Percentiles rank a stretch among this genome's conserved stretches.
These are phyloP conservation scores for Syrphus vitripennis DNA, from an alignment of 2,888 invertebrate genomes.

Conservation along the genomic window DNA sequence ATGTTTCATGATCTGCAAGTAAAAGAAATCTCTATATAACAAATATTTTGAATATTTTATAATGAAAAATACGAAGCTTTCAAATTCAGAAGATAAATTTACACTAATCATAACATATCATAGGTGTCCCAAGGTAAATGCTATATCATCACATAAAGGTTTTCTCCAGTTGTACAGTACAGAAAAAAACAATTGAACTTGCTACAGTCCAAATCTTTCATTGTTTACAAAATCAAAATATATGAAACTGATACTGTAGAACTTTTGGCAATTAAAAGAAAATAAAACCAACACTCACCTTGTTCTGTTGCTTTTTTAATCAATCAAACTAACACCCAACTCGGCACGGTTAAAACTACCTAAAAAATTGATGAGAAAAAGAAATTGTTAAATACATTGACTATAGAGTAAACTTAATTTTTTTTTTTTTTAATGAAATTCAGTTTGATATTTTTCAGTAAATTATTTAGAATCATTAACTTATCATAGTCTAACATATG, in stretches of 20 bases:
- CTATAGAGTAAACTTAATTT: background rate
- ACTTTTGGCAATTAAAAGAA: background rate
- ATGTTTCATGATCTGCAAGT: conserved; percentile 9
- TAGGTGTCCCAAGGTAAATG: conserved; percentile 81
- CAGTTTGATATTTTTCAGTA: conserved; percentile 20
- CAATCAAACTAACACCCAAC: background rate
- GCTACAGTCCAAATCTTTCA: too few relatives aligned
- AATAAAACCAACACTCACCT: conserved; percentile 34
- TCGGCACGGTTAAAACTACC: background rate
- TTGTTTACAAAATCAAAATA: background rate
- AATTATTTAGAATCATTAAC: conserved; percentile 65
- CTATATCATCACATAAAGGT: conserved; percentile 73
- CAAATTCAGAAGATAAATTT: conserved; percentile 69
- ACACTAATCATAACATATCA: conserved; percentile 79
- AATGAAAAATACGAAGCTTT: background rate
- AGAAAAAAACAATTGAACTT: too few relatives aligned
- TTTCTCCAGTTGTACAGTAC: background rate
- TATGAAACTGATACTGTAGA: background rate
- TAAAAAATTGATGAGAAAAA: conserved; percentile 16
- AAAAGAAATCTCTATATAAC: background rate
- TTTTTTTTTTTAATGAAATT: background rate
- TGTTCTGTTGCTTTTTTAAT: background rate
- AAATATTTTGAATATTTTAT: background rate
- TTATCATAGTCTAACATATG: conserved; percentile 73
- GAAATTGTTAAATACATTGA: background rate